phyloP scores from a whole-genome alignment of 1,140 invertebrate species.

The Eumeta japonica region DNA sequence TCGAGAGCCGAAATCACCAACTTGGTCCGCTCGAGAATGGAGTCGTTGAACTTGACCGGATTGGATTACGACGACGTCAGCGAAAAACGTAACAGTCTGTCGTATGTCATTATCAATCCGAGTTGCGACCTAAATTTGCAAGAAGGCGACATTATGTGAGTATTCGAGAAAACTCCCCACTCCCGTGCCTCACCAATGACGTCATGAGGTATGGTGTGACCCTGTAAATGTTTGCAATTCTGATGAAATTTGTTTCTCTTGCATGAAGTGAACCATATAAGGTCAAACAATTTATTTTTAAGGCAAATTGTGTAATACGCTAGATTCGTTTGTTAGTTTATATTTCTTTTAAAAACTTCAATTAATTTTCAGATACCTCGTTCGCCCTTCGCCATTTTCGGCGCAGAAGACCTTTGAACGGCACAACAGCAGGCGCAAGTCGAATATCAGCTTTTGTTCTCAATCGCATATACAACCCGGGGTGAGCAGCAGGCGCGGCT shows the following conservation, averaged over 20 bases:
- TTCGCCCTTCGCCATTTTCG: constrained; percentile 86
- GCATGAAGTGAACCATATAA: too few species aligned
- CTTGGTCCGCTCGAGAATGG: constrained; percentile 89
- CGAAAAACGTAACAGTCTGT: constrained; percentile 87
- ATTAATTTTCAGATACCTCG: constrained; percentile 70
- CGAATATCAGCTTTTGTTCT: constrained; percentile 86
- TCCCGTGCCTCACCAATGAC: too few species aligned
- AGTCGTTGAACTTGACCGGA: constrained; percentile 83
- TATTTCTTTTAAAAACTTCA: too few species aligned
- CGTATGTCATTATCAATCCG: constrained; percentile 98
- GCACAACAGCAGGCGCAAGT: constrained; percentile 86
- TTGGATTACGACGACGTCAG: constrained; percentile 91
- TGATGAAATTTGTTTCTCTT: too few species aligned
- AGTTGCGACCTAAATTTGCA: constrained; percentile 95
- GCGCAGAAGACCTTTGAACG: constrained; percentile 91
- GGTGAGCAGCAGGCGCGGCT: constrained; percentile 56
- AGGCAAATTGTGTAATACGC: too few species aligned
- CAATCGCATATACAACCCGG: constrained; percentile 67
- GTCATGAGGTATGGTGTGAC: too few species aligned
- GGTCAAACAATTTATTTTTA: too few species aligned
- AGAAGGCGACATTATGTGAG: constrained; percentile 93
- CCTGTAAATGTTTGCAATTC: too few species aligned
- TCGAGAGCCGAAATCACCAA: constrained; percentile 96
- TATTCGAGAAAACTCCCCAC: constrained; percentile 10
- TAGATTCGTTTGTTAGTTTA: too few species aligned